These are phyloP conservation scores for Benthosema pterotum DNA, from an alignment of 2,797 vertebrate genomes.

Conservation along the genomic window DNA sequence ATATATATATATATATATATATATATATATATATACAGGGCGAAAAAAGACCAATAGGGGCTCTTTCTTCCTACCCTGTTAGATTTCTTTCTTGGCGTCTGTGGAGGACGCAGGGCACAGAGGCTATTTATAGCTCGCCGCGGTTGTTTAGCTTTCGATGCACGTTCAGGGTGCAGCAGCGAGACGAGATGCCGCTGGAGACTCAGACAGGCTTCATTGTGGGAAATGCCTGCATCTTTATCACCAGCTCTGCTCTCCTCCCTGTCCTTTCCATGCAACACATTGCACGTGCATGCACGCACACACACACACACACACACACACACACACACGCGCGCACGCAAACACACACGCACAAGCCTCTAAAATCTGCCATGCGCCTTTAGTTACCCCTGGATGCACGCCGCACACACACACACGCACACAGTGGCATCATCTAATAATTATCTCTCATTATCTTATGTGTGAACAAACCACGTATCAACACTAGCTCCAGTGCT, in stretches of 20 bases:
- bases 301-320: constrained; percentile 11
- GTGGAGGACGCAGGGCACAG: constrained; percentile 61
- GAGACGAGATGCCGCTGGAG: constrained; percentile 69
- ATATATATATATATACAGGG: neutral
- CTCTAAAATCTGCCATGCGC: constrained; percentile 8
- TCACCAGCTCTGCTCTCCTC: constrained; percentile 20
- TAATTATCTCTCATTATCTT: constrained; percentile 25
- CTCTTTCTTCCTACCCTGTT: constrained; percentile 15
- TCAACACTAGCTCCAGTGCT: constrained; percentile 52
- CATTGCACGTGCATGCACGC: constrained; percentile 22
- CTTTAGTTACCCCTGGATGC: neutral
- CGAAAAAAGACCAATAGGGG: neutral
- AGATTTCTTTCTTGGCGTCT: constrained; percentile 60
- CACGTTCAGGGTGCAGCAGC: constrained; percentile 81
- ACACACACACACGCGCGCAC: constrained; percentile 12
- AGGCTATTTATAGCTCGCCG: constrained; percentile 79
- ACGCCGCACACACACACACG: neutral
- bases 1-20: too few species aligned
- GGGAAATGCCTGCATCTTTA: constrained; percentile 48
- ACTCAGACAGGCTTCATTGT: constrained; percentile 55
- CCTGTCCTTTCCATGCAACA: constrained; percentile 13
- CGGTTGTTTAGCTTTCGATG: constrained; percentile 78
- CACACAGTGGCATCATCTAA: constrained; percentile 15
- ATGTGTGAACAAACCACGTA: constrained; percentile 48
- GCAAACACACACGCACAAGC: neutral